phyloP scores from a whole-genome alignment of 2,888 invertebrate genomes.

The Caenorhabditis macrosperma region DNA sequence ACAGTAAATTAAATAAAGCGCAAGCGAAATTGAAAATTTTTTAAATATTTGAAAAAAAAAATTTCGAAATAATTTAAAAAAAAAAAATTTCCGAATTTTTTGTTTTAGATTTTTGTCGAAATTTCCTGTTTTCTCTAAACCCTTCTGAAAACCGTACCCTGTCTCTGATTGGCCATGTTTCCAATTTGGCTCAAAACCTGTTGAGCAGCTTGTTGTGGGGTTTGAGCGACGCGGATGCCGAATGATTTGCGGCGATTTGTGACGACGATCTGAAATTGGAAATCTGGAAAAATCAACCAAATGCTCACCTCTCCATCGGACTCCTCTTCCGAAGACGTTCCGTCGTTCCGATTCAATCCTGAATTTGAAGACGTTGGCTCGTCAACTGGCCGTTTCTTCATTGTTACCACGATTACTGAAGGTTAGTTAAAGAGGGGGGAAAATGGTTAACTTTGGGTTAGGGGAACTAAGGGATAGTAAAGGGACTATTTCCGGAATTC shows the following conservation, averaged over 20 bases:
- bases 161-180: slow-evolving; percentile 58
- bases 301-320: slow-evolving; percentile 63
- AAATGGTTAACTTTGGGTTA: no score
- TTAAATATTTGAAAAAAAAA: no score
- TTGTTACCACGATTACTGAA: slow-evolving; percentile 39
- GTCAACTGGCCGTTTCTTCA: slow-evolving; percentile 24
- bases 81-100: no score
- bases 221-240: slow-evolving; percentile 61
- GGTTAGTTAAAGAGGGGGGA: slow-evolving; percentile 1
- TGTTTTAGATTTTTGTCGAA: neutral
- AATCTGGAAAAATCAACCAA: neutral
- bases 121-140: neutral
- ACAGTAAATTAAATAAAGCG: no score
- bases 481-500: no score
- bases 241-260: slow-evolving; percentile 35
- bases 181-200: slow-evolving; percentile 66
- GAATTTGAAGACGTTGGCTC: slow-evolving; percentile 17
- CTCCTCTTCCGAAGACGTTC: slow-evolving; percentile 64
- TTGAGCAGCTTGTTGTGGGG: slow-evolving; percentile 61
- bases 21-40: no score
- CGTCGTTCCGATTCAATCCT: slow-evolving; percentile 43
- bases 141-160: slow-evolving; percentile 52
- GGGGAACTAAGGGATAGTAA: neutral
- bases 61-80: no score
- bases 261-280: slow-evolving; percentile 39